A percentile compares a stretch with the other conserved stretches of the same genome.
These are phyloP conservation scores for Heteromyza rotundicornis DNA, from an alignment of 2,888 invertebrate species.

Conservation along the genomic window DNA sequence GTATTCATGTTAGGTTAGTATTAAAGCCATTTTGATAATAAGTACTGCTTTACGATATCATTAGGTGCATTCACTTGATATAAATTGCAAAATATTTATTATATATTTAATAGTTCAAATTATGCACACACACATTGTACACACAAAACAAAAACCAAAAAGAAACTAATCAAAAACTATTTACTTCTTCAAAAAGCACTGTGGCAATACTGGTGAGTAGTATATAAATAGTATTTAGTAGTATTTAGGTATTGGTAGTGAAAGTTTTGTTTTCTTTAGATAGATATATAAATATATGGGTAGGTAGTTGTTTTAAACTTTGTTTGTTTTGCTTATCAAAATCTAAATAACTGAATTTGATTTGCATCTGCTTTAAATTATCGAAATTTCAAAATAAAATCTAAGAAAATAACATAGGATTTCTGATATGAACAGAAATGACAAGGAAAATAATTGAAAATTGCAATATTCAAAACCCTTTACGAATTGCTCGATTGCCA, in stretches of 20 bases:
- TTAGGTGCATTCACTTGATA: slow-evolving; percentile 35
- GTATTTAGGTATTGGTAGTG: slow-evolving; percentile 18
- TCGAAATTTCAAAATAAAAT: slow-evolving; percentile 42
- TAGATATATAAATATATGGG: background rate
- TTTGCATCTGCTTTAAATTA: slow-evolving; percentile 34
- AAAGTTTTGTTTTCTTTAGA: background rate
- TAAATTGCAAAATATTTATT: slow-evolving; percentile 25
- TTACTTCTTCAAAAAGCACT: slow-evolving; percentile 3
- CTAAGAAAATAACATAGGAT: background rate
- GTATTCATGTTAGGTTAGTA: background rate
- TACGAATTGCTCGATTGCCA: slow-evolving; percentile 63
- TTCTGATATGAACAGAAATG: slow-evolving; percentile 23
- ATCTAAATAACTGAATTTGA: background rate
- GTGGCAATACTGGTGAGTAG: slow-evolving; percentile 22
- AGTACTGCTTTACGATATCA: background rate
- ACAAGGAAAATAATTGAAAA: slow-evolving; percentile 8
- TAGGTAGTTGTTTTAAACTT: slow-evolving; percentile 10
- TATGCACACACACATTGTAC: slow-evolving; percentile 28
- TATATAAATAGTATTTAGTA: slow-evolving; percentile 11
- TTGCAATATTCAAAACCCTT: slow-evolving; percentile 34
- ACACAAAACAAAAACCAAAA: slow-evolving; percentile 21
- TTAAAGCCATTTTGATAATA: background rate
- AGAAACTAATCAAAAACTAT: slow-evolving; percentile 12
- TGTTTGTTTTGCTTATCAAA: slow-evolving; percentile 5
- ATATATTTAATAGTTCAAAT: slow-evolving; percentile 20